A percentile compares a stretch with the other conserved stretches of the same genome.
Conservation (phyloP, 2,113 vertebrate species). For the Mastomys natalensis region DNA sequence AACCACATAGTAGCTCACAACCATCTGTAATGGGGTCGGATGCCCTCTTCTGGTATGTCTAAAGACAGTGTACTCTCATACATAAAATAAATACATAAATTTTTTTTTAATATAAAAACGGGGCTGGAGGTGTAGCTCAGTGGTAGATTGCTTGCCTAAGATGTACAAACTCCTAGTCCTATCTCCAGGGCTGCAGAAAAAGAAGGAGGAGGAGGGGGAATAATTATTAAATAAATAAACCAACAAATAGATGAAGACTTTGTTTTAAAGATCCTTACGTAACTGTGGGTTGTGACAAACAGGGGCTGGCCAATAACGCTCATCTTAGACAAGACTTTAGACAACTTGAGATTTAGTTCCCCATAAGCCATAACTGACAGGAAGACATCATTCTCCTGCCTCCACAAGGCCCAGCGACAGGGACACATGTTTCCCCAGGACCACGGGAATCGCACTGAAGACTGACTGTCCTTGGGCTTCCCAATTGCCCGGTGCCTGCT, state of each 20-base stretch:
- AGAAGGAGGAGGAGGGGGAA: not conserved
- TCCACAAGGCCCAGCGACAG: accelerated
- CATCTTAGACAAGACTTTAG: not conserved
- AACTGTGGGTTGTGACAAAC: not conserved
- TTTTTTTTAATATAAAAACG: not conserved
- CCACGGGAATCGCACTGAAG: not conserved
- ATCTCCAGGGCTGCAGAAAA: not conserved
- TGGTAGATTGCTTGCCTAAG: not conserved
- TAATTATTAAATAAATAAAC: not conserved
- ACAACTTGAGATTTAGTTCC: not conserved
- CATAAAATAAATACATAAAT: too few species aligned
- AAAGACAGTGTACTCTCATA: too few species aligned
- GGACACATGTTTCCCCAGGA: accelerated
- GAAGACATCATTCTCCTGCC: too few species aligned
- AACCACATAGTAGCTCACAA: too few species aligned
- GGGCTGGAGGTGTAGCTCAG: not conserved
- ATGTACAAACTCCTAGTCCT: not conserved
- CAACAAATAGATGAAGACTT: not conserved
- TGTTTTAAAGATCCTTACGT: not conserved
- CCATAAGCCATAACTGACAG: not conserved
- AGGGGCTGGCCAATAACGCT: not conserved
- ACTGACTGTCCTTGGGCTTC: not conserved
- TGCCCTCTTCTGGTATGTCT: too few species aligned
- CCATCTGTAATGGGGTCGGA: too few species aligned
- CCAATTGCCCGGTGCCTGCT: not conserved